phyloP scores from a whole-genome alignment of 2,797 vertebrate species.

The Kryptopterus vitreolus region DNA sequence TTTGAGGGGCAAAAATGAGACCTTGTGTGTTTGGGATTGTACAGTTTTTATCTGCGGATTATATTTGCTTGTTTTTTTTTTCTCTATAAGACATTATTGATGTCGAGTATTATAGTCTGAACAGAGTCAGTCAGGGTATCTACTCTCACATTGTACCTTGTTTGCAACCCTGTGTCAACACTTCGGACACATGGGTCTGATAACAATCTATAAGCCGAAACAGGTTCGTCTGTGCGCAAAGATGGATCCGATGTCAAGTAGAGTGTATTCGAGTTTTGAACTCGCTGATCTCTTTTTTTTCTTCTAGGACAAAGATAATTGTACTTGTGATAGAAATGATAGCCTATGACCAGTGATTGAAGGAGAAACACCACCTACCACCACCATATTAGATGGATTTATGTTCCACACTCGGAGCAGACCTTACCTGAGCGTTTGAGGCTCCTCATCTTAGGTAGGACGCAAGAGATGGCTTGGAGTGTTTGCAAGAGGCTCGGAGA shows the following conservation, averaged over 20 bases:
- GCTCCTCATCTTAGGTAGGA: slow-evolving; percentile 27
- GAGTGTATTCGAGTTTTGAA: slow-evolving; percentile 51
- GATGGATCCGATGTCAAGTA: slow-evolving; percentile 50
- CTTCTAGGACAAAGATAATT: slow-evolving; percentile 46
- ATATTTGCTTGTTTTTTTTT: background rate
- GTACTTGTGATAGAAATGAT: slow-evolving; percentile 42
- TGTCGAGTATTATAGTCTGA: slow-evolving; percentile 15
- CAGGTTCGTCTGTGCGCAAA: slow-evolving; percentile 40
- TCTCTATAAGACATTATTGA: background rate
- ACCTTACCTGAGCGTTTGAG: slow-evolving; percentile 47
- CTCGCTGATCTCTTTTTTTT: slow-evolving; percentile 48
- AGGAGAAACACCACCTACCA: slow-evolving; percentile 13
- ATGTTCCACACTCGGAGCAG: slow-evolving; percentile 1
- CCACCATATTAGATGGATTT: slow-evolving; percentile 28
- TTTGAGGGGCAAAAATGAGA: background rate
- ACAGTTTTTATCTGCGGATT: background rate
- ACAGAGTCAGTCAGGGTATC: slow-evolving; percentile 5
- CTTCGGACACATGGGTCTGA: slow-evolving; percentile 49
- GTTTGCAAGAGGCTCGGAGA: slow-evolving; percentile 8
- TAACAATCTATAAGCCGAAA: slow-evolving; percentile 48
- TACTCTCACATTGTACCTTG: slow-evolving; percentile 9
- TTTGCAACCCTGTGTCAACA: slow-evolving; percentile 37
- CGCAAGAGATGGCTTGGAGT: background rate
- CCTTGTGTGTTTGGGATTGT: background rate
- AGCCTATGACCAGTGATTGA: slow-evolving; percentile 40